Evolutionary conservation across 2,888 invertebrate species (phyloP), one percentile per base, ranked within the genome.

Genomic region (Troides oblongomaculatus): DNA sequence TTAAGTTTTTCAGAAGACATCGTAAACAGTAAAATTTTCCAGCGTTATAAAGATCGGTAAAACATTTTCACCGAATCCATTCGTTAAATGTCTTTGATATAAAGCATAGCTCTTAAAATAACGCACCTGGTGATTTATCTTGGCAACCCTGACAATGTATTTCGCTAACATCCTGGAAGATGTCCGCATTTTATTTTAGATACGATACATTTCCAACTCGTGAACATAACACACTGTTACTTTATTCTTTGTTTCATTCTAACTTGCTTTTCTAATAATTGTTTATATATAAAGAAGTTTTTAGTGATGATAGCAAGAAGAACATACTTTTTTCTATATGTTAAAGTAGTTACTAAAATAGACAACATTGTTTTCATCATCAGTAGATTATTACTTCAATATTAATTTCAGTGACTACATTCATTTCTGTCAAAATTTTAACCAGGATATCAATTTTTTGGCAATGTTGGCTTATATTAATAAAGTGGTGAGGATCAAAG

Each of bases 111-210:
- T 65, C 65, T 65, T 36, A 43, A 61, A 57, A 46, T 46, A 56
- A 65, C 69, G 65, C 57, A 65, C 46, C 58, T 21, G 64, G 69
- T 69, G 69, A 69, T 69, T 69, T 65, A 69, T 69, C 65, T 69
- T 58, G 65, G 56, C 61, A 65, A 62, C 62, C 57, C 46, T 69
- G 65, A 57, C 62, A 69, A 65, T 65, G 65, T 69, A 65, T 65
- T 65, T 62, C 65, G 23, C 62, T 21, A 43, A 62, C 65, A 62
- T 62, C 46, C 64, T 53, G 61, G 21, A 69, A 62, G 56, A 56
- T 69, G 62, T 62, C 57, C 46, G 64, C 18, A 25, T 65, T 69
- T 67, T 65, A 65, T 59, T 65, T 62, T 39, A 60, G 64, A 64
- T 61, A 64, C 57, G 46, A 63, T 53, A 63, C 50, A 53, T 63